Evolutionary conservation across 2,888 invertebrate species (phyloP).

Genomic region (Platycnemis pennipes): DNA sequence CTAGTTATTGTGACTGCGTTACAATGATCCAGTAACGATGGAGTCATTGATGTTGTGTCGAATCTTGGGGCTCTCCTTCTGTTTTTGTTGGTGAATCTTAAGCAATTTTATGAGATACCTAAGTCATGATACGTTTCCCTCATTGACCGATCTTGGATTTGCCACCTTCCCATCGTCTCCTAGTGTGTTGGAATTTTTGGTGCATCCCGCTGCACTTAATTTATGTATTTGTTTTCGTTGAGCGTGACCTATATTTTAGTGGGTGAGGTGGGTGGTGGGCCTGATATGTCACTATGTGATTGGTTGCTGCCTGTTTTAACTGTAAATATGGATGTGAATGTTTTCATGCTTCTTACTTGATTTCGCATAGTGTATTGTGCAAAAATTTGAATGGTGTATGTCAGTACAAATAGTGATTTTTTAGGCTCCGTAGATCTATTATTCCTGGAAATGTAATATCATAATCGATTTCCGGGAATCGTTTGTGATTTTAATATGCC

Average conservation of each 20-base stretch:
- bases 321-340: neutral
- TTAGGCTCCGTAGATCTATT: too few relatives aligned
- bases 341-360: neutral
- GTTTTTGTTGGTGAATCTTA: too few relatives aligned
- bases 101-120: too few relatives aligned
- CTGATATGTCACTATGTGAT: neutral
- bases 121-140: neutral
- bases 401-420: too few relatives aligned
- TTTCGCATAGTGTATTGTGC: neutral
- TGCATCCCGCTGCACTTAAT: neutral
- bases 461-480: too few relatives aligned
- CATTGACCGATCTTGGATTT: neutral
- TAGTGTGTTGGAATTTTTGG: neutral
- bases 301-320: neutral
- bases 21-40: too few relatives aligned
- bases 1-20: too few relatives aligned
- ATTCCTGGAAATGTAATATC: too few relatives aligned
- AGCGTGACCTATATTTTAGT: slow-evolving; percentile 20
- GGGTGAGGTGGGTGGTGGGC: neutral
- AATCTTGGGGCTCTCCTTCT: too few relatives aligned
- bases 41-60: too few relatives aligned
- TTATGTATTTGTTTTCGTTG: neutral
- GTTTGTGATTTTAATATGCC: too few relatives aligned
- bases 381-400: neutral
- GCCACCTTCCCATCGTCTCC: neutral